phyloP scores from a whole-genome alignment of 2,888 invertebrate species.

The Cremastinae sp. region DNA sequence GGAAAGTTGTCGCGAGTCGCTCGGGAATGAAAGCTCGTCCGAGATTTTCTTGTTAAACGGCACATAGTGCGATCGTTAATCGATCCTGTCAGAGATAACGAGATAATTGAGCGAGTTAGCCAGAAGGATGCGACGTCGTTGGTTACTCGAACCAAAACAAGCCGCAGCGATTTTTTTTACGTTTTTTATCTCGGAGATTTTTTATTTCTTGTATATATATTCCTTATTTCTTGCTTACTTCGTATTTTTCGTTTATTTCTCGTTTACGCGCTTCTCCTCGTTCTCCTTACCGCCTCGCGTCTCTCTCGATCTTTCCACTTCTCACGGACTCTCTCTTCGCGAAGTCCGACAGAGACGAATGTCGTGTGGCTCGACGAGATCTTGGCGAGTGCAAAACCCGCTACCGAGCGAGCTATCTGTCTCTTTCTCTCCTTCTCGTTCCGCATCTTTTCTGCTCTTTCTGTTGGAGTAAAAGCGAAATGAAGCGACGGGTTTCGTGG shows the following conservation, averaged over 20 bases:
- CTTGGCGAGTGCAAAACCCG: slow-evolving; percentile 41
- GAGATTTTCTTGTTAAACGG: slow-evolving; percentile 28
- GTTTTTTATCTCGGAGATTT: not conserved
- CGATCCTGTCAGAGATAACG: slow-evolving; percentile 51
- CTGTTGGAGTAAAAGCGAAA: slow-evolving; percentile 52
- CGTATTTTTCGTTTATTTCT: not conserved
- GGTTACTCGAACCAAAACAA: slow-evolving; percentile 44
- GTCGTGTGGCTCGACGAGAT: slow-evolving; percentile 36
- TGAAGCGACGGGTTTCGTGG: slow-evolving; percentile 54
- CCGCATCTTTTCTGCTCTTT: not conserved
- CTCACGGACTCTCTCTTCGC: slow-evolving; percentile 13
- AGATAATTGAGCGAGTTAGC: slow-evolving; percentile 53
- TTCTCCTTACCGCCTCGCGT: slow-evolving; percentile 1
- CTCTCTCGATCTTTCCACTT: not conserved
- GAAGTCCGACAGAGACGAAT: slow-evolving; percentile 52
- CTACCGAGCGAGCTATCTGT: slow-evolving; percentile 21
- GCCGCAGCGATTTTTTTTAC: not conserved
- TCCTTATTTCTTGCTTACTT: not conserved
- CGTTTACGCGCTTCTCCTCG: not conserved
- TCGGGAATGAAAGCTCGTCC: slow-evolving; percentile 7
- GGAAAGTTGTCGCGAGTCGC: not conserved
- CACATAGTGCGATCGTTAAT: slow-evolving; percentile 35
- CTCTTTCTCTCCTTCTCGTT: slow-evolving; percentile 2
- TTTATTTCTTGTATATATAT: not conserved
- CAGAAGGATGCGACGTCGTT: slow-evolving; percentile 26